Base-by-base conservation (phyloP, 2,888 invertebrate species). In the Apodemia zela region DNA sequence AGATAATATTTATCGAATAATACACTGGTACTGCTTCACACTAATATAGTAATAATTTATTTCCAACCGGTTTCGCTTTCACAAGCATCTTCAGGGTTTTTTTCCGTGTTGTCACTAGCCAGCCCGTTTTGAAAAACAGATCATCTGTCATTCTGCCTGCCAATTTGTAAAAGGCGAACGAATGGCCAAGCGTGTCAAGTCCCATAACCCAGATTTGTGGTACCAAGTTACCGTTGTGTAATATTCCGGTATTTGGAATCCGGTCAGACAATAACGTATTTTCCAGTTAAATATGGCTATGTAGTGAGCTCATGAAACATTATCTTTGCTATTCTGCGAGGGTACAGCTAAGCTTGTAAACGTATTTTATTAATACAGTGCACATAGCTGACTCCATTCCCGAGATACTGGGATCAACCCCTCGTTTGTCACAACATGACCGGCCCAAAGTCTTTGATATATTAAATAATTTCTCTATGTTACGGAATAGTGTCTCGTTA, bases 391-490 rank as follows among this genome's bases (percentile, higher is more conserved):
- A 76, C 77, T 77, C 72, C 72, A 67, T 70, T 75, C 66, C 64
- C 58, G 67, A 74, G 78, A 72, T 84, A 82, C 80, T 79, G 80
- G 84, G 81, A 69, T 77, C 79, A 77, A 77, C 81, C 81, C 81
- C 80, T 82, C 84, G 78, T 87, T 87, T 86, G 82, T 87, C 83
- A 83, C 78, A 79, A 57, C 62, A 65, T 61, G 66, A 67, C 67
- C 66, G 67, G 62, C 61, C 49, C 25, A 57, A 57, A 57, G 66
- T 64, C 61, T 68, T 68, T 65, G 62, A 62, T 63, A 62, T 65
- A 65, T 66, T 63, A 66, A 60, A 61, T 68, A 47, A 62, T 67
- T 61, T 65, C 65, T 63, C 59, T 57, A 7, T 57, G 54, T 15
- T 57, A 57, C 25, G 54, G 45, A 57, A 57, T 57, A 7, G 29